phyloP scores from a whole-genome alignment of 1,140 invertebrate genomes.

The Leptonema lineaticorne region DNA sequence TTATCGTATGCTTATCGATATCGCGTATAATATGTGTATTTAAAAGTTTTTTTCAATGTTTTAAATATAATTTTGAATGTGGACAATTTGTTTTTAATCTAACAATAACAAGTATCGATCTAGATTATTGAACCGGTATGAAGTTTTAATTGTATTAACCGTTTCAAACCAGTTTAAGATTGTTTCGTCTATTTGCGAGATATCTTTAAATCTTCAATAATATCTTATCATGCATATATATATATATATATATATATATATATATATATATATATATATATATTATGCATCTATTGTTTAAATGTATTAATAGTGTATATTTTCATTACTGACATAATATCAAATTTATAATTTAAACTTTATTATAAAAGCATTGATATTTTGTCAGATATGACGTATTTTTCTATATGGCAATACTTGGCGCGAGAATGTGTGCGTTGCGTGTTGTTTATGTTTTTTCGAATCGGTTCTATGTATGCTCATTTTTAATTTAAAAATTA shows the following conservation, averaged over 20 bases:
- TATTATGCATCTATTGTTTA: not conserved
- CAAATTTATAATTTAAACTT: not conserved
- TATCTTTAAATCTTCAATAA: no score
- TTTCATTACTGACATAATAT: not conserved
- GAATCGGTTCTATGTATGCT: not conserved
- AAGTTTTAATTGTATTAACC: no score
- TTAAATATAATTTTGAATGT: no score
- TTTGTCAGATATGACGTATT: not conserved
- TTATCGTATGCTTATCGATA: no score
- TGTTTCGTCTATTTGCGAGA: no score
- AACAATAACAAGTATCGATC: no score
- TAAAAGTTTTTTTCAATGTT: not conserved
- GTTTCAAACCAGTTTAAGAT: no score
- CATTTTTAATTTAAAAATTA: not conserved
- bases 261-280: not conserved
- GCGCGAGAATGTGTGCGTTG: not conserved
- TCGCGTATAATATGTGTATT: no score
- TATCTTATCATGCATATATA: not conserved
- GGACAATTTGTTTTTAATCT: no score
- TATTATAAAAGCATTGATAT: not conserved
- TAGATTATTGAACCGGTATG: no score
- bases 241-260: not conserved
- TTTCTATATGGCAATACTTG: not conserved
- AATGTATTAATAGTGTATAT: not conserved
- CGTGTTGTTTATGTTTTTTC: constrained; percentile 12